Evolutionary conservation across 35 echinoderm and acorn worm genomes (phyloP), one percentile per base, ranked within the genome.

Genomic region (Stichopus chloronotus): DNA sequence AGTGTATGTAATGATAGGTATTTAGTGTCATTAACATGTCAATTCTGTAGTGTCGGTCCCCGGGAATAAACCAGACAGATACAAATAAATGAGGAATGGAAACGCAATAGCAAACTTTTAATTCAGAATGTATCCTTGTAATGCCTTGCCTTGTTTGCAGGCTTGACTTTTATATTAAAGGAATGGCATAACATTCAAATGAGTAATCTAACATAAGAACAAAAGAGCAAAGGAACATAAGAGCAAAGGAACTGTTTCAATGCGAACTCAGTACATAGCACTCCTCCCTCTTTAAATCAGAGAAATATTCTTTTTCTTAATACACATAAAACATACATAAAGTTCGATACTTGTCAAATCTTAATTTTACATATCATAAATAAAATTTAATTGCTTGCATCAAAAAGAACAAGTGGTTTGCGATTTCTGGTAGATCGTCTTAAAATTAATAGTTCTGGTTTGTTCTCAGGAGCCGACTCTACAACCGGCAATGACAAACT

Each of bases 391-490:
- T 78, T 78, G 74, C n/a, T 78, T 78, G 74, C 74, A 68, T 68
- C 63, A 17, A 68, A 68, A 68, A 17, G 63, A 68, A 78, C n/a
- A 78, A 7, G 74, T n/a, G n/a, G n/a, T n/a, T n/a, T n/a, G n/a
- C n/a, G n/a, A n/a, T n/a, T n/a, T n/a, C n/a, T n/a, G n/a, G 19
- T 78, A 78, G 74, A 78, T 78, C 74, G 74, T 9, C 74, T 78
- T 78, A 78, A 78, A 78, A 78, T 78, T 78, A 78, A 9, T 78
- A 30, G 74, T 20, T 78, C 74, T 78, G 74, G n/a, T 78, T 78
- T 78, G n/a, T n/a, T n/a, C n/a, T n/a, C n/a, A n/a, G n/a, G n/a
- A n/a, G n/a, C n/a, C n/a, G n/a, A n/a, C n/a, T 1, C 74, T 20
- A 17, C 74, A 78, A 78, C 74, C 52, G 11, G 74, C 74, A 78